Base-by-base conservation (phyloP, 2,888 invertebrate genomes). In the Dorcus parallelipipedus region DNA sequence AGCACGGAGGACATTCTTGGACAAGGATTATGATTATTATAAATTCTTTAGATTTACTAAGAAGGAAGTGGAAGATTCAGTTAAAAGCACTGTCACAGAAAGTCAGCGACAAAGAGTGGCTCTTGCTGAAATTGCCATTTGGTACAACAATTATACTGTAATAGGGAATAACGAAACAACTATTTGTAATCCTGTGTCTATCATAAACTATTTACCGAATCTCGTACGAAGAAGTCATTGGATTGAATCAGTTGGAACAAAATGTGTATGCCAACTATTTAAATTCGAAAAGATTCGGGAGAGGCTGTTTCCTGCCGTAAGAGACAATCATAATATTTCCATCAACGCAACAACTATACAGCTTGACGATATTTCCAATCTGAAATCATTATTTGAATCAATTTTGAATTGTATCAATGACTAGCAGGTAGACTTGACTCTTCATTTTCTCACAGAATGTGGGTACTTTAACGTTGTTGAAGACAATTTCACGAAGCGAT, bases 21-120 rank as follows among this genome's bases (percentile, higher is more conserved):
- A 56, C 56, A 52, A 56, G 33, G 51, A 52, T 56, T 52, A 56
- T 56, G 56, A 53, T 56, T 56, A 56, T 52, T 56, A 56, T 56
- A 56, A 52, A 56, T 56, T 20, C 52, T 56, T 56, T 52, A 52
- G 51, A 52, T 56, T 56, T 54, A 51, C 54, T 54, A 50, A 51
- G 20, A 10, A 54, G 38, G 54, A 54, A 54, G 54, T 54, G 17
- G 49, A 51, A 9, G 53, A 39, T 53, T 53, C 6, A 33, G 26
- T 33, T 33, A 53, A 53, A 51, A 53, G 20, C 3, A 20, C 23
- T 53, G 53, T 53, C 47, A 17, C 20, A 53, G 53, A 53, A 49
- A 53, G 53, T 53, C 47, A 53, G 40, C 49, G 53, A 53, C 53
- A 53, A 53, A 33, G 6, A 33, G 45, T 2, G 39, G 53, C 48